Evolutionary conservation across 2,888 invertebrate species (phyloP), one percentile per base, ranked within the genome.

Genomic region (Zhuqinia jingwanae): DNA sequence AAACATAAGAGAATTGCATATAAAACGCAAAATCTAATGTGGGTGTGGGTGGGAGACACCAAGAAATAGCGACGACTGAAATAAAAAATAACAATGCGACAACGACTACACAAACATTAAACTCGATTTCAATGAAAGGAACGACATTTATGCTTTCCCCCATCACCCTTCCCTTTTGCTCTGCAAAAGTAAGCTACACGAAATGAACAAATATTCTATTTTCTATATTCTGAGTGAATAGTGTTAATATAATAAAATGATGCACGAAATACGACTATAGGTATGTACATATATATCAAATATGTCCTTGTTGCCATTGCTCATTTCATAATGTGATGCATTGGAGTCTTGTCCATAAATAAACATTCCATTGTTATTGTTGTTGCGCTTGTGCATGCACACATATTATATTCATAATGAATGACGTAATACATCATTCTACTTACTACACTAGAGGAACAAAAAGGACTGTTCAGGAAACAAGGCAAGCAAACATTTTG

Each of bases 381-480:
- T 75, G 11, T 77, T 30, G 65, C 27, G 76, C 76, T 77, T 77
- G 56, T 77, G 76, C 76, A 77, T 77, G 58, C 77, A 77, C 56
- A 42, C n/a, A n/a, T n/a, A n/a, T n/a, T n/a, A n/a, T 77, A 65
- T 83, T 30, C 53, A 78, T 85, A 85, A 85, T 85, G 85, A 78
- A 85, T 85, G 85, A 78, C 78, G 78, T 60, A 70, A 70, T 85
- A 58, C 78, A 78, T 85, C 85, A 73, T 60, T 78, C 60, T 22
- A 47, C 47, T 25, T 45, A 8, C 47, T 45, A 1, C 15, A 68
- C 45, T 68, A 22, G 45, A 13, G 42, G 20, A 13, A 65, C 17
- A 42, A 42, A 13, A 45, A 42, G 36, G 68, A 25, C 45, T 68
- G 68, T 22, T 77, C 42, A 58, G n/a, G 42, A 42, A 25, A 42